phyloP scores from a whole-genome alignment of 2,113 vertebrate species.

The Vulpes lagopus region DNA sequence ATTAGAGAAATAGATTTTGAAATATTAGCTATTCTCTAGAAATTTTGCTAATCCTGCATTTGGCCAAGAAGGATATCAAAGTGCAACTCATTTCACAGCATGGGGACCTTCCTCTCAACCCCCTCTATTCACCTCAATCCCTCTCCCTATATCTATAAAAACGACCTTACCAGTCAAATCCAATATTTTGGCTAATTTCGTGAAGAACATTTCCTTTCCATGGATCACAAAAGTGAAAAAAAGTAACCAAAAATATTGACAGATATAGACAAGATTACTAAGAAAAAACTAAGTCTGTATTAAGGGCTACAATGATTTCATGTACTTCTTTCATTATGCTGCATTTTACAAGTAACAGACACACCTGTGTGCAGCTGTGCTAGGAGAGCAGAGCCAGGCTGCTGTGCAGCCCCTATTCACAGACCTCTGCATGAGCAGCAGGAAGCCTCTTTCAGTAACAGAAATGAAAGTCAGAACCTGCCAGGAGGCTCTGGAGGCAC shows the following conservation, averaged over 20 bases:
- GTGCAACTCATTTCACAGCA: not conserved
- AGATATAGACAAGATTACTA: not conserved
- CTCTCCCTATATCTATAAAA: not conserved
- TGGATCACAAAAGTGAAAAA: not conserved
- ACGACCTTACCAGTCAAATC: not conserved
- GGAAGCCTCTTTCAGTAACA: not conserved
- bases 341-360: not conserved
- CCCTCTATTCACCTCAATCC: not conserved
- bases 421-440: not conserved
- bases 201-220: not conserved
- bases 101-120: not conserved
- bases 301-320: not conserved
- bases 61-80: not conserved
- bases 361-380: not conserved
- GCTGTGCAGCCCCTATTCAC: not conserved
- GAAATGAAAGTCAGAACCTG: not conserved
- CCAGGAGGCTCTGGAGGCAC: not conserved
- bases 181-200: not conserved
- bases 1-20: not conserved
- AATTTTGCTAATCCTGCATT: not conserved
- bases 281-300: not conserved
- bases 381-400: not conserved
- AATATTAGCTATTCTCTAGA: not conserved
- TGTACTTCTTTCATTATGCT: not conserved
- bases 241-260: not conserved